Conservation (phyloP, 2,113 vertebrate species). For the Mixornis gularis region DNA sequence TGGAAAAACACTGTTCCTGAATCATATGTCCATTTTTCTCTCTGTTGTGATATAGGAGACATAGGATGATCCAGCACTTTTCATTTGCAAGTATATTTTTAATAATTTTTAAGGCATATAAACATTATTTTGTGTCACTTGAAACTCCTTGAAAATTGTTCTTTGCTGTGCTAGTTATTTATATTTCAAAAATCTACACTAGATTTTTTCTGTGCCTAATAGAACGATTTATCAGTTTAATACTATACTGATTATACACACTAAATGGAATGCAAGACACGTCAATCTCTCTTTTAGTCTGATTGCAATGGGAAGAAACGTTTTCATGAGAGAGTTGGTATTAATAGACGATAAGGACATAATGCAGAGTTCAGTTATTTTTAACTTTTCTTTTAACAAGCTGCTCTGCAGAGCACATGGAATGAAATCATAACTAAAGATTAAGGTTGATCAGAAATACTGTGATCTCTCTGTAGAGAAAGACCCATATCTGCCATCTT, state of each 20-base stretch:
- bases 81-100: neutral
- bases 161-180: neutral
- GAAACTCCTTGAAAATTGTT: neutral
- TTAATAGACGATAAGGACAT: slow-evolving; percentile 58
- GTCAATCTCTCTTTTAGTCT: slow-evolving; percentile 51
- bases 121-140: neutral
- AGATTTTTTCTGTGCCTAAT: neutral
- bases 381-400: slow-evolving; percentile 61
- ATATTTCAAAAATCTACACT: neutral
- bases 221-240: slow-evolving; percentile 12
- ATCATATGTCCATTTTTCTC: neutral
- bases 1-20: neutral
- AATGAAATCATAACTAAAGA: slow-evolving; percentile 27
- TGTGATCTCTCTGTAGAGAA: neutral
- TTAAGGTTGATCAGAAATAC: neutral
- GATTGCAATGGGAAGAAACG: slow-evolving; percentile 48
- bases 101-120: neutral
- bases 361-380: slow-evolving; percentile 56
- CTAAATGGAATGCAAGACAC: slow-evolving; percentile 18
- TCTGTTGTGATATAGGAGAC: neutral
- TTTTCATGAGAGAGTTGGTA: slow-evolving; percentile 23
- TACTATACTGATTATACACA: slow-evolving; percentile 17
- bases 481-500: neutral
- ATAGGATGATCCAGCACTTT: neutral
- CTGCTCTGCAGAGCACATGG: neutral